Evolutionary conservation across 2,888 invertebrate species (phyloP).

Genomic region (Tubulanus polymorphus): DNA sequence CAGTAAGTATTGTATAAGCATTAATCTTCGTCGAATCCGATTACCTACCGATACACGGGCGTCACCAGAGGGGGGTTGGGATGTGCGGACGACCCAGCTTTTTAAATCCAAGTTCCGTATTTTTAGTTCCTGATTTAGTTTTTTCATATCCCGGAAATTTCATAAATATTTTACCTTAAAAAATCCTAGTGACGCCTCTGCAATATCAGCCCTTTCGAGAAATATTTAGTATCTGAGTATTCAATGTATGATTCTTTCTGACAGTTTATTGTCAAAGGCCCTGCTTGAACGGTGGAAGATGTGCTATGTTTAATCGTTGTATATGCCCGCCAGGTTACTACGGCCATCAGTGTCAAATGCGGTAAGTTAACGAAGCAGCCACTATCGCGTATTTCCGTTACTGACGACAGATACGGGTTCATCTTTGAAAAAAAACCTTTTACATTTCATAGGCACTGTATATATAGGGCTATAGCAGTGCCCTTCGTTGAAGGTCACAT

Average conservation of each 20-base stretch:
- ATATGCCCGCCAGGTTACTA: constrained; percentile 77
- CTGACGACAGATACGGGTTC: too few relatives aligned
- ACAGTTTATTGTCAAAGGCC: constrained; percentile 85
- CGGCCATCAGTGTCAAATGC: constrained; percentile 83
- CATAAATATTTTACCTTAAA: too few relatives aligned
- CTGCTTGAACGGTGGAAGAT: constrained; percentile 85
- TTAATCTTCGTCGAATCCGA: not conserved
- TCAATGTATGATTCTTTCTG: constrained; percentile 1
- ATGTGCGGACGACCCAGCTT: not conserved
- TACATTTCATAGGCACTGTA: too few relatives aligned
- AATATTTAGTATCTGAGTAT: not conserved
- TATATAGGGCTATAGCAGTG: too few relatives aligned
- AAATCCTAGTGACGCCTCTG: not conserved
- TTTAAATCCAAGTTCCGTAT: not conserved
- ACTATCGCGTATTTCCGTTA: too few relatives aligned
- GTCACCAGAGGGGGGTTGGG: constrained; percentile 21
- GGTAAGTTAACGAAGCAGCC: constrained; percentile 29
- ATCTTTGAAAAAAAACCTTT: too few relatives aligned
- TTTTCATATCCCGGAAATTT: too few relatives aligned
- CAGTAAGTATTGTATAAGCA: constrained; percentile 17
- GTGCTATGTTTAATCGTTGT: constrained; percentile 84
- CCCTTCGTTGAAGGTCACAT: too few relatives aligned
- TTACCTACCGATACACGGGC: not conserved
- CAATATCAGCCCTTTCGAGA: not conserved
- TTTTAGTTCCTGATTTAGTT: too few relatives aligned